A percentile compares a stretch with the other conserved stretches of the same genome.
Conservation (phyloP, 1,140 invertebrate species). For the Drosophila suzukii region DNA sequence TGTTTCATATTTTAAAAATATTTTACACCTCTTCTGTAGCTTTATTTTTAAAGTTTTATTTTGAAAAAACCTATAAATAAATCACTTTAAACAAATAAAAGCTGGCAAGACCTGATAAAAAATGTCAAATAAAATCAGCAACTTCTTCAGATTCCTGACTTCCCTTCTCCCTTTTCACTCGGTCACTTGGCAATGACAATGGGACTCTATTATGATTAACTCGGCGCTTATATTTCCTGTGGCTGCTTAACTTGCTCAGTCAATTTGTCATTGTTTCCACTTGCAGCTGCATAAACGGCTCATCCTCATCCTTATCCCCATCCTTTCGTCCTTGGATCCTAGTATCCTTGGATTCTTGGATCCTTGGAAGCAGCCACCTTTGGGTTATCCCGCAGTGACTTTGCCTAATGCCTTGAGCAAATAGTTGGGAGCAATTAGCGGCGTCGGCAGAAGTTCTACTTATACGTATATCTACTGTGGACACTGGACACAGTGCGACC, state of each 20-base stretch:
- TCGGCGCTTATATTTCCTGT: conserved; percentile 11
- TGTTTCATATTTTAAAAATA: not conserved
- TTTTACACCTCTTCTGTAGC: not conserved
- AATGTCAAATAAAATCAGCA: not conserved
- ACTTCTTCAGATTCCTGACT: not conserved
- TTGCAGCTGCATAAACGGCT: conserved; percentile 24
- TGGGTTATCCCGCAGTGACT: conserved; percentile 12
- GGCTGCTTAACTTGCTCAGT: conserved; percentile 27
- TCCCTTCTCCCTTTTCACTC: not conserved
- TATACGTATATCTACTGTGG: not conserved
- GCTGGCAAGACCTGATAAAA: not conserved
- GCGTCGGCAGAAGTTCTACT: conserved; percentile 1
- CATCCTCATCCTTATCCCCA: not conserved
- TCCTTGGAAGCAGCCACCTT: not conserved
- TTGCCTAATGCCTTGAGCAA: conserved; percentile 49
- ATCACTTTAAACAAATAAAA: not conserved
- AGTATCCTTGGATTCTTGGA: too few species aligned
- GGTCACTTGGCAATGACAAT: conserved; percentile 1
- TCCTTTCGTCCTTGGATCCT: not conserved
- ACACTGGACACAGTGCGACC: conserved; percentile 30
- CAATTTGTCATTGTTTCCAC: conserved; percentile 47
- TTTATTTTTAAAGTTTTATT: not conserved
- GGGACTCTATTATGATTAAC: conserved; percentile 20
- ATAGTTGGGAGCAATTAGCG: conserved; percentile 71
- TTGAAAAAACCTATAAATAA: too few species aligned